Conservation (phyloP, 2,888 invertebrate species). For the Micropterix aruncella region DNA sequence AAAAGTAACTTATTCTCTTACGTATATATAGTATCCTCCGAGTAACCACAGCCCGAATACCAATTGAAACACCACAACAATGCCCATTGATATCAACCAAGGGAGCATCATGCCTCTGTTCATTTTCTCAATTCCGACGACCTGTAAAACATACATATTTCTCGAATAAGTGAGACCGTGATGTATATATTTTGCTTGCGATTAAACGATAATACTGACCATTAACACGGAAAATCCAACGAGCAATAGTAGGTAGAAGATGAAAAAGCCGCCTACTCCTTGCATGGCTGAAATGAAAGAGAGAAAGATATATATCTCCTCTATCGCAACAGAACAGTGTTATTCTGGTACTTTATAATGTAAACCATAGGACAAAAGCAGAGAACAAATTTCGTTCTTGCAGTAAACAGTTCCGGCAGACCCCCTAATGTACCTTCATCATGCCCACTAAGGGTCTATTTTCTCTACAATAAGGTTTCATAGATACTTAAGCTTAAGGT, state of each 20-base stretch:
- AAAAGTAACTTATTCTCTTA: conserved; percentile 38
- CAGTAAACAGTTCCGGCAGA: too few relatives aligned
- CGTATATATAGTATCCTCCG: conserved; percentile 84
- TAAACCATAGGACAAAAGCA: too few relatives aligned
- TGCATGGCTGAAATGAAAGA: conserved; percentile 51
- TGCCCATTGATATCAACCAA: conserved; percentile 56
- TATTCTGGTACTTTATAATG: too few relatives aligned
- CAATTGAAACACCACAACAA: conserved; percentile 61
- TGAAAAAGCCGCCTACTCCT: conserved; percentile 48
- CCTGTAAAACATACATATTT: too few relatives aligned
- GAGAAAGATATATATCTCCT: conserved; percentile 5
- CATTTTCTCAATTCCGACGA: conserved; percentile 48
- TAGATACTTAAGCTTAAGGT: too few relatives aligned
- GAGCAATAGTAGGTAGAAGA: conserved; percentile 40
- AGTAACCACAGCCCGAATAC: conserved; percentile 74
- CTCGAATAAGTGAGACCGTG: conserved; percentile 16
- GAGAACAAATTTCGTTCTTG: too few relatives aligned
- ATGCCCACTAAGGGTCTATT: too few relatives aligned
- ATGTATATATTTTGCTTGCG: too few relatives aligned
- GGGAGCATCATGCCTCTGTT: conserved; percentile 72
- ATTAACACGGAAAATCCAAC: conserved; percentile 44
- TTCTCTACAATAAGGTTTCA: too few relatives aligned
- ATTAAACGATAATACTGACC: conserved; percentile 26
- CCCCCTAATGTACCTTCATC: too few relatives aligned
- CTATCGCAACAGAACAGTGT: conserved; percentile 1